These are phyloP conservation scores for Leptarthrus brevirostris DNA, from an alignment of 2,888 invertebrate species.

Conservation along the genomic window DNA sequence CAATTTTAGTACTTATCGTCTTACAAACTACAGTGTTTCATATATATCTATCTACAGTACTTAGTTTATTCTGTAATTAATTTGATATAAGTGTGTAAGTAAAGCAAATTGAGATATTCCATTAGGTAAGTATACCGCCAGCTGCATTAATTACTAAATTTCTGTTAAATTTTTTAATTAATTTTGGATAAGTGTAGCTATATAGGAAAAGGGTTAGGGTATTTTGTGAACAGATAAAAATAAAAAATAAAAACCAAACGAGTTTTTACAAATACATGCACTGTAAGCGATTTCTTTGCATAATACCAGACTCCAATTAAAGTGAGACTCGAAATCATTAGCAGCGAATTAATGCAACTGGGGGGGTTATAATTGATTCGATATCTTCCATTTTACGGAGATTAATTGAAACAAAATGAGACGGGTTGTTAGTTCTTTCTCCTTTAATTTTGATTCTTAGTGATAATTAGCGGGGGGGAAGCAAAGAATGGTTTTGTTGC, in stretches of 20 bases:
- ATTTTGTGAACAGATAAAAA: neutral
- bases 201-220: too few species aligned
- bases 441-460: conserved; percentile 35
- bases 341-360: conserved; percentile 40
- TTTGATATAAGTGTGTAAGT: conserved; percentile 8
- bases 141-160: conserved; percentile 40
- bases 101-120: neutral
- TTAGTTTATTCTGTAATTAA: neutral
- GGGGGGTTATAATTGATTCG: conserved; percentile 38
- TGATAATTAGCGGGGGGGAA: conserved; percentile 34
- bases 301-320: conserved; percentile 35
- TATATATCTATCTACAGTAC: neutral
- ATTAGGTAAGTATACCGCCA: conserved; percentile 4
- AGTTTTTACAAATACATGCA: conserved; percentile 20
- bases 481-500: conserved; percentile 26
- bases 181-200: neutral
- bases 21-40: neutral
- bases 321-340: conserved; percentile 18
- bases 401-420: conserved; percentile 39
- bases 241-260: neutral
- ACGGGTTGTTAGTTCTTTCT: conserved; percentile 33
- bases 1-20: conserved; percentile 6
- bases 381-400: conserved; percentile 7
- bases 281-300: conserved; percentile 2
- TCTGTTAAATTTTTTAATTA: neutral